Conservation (phyloP, 2,113 vertebrate species). For the Dolichotis patagonum region DNA sequence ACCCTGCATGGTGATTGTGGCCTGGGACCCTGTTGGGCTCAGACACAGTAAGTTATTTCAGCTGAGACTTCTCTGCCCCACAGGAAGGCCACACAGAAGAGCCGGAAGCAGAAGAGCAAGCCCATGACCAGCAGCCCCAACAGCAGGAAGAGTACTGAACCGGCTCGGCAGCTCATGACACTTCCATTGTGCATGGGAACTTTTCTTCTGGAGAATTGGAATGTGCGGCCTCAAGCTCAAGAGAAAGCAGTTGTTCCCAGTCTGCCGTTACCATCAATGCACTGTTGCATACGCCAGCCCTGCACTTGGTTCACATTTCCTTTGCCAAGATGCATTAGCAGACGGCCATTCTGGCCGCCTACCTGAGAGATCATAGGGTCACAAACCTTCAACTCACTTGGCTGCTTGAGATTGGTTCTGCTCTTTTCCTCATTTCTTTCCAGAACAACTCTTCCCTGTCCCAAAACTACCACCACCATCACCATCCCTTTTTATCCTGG, state of each 20-base stretch:
- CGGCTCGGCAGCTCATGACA: slow-evolving; percentile 82
- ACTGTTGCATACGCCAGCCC: slow-evolving; percentile 91
- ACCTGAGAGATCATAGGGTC: slow-evolving; percentile 87
- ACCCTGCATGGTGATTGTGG: accelerated
- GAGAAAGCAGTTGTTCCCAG: slow-evolving; percentile 88
- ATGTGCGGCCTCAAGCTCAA: slow-evolving; percentile 91
- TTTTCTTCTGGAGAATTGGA: slow-evolving; percentile 91
- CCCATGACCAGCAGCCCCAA: slow-evolving; percentile 90
- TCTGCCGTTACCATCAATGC: slow-evolving; percentile 87
- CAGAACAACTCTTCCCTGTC: slow-evolving; percentile 66
- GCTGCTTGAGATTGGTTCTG: slow-evolving; percentile 90
- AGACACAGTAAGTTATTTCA: neutral
- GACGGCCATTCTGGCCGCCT: slow-evolving; percentile 86
- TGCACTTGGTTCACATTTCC: slow-evolving; percentile 87
- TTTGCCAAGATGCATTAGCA: slow-evolving; percentile 89
- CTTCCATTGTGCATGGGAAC: slow-evolving; percentile 91
- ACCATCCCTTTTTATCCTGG: slow-evolving; percentile 85
- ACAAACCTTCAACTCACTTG: slow-evolving; percentile 87
- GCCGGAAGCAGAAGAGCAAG: slow-evolving; percentile 92
- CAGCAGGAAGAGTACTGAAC: slow-evolving; percentile 98
- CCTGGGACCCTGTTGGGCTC: neutral
- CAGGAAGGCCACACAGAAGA: slow-evolving; percentile 95
- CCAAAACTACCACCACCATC: neutral
- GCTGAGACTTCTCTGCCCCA: slow-evolving; percentile 58
- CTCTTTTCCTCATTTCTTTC: slow-evolving; percentile 84